Conservation (phyloP, 2,888 invertebrate genomes). For the Drosophila subquinaria region DNA sequence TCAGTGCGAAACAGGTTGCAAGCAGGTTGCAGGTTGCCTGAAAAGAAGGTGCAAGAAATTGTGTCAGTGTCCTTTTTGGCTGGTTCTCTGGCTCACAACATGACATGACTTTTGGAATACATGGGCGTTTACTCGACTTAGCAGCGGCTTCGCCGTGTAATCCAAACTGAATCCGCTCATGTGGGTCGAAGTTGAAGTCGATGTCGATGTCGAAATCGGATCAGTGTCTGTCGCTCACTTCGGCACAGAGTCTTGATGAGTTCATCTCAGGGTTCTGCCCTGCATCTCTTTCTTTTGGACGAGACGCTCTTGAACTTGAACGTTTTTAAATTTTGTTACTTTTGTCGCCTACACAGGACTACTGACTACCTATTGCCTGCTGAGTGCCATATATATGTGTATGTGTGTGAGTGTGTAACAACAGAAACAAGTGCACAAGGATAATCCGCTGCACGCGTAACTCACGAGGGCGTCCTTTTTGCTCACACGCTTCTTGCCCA, state of each 20-base stretch:
- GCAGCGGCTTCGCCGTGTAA: constrained; percentile 82
- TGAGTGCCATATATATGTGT: constrained; percentile 22
- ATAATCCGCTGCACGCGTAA: constrained; percentile 77
- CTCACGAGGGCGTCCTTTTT: constrained; percentile 43
- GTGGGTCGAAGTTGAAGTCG: constrained; percentile 23
- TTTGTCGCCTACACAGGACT: constrained; percentile 46
- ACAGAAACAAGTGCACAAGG: constrained; percentile 69
- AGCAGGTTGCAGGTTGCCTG: constrained; percentile 29
- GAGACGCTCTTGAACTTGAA: constrained; percentile 63
- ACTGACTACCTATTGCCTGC: constrained; percentile 17
- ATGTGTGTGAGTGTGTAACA: constrained; percentile 11
- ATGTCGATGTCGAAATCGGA: constrained; percentile 50
- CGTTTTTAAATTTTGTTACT: constrained; percentile 66
- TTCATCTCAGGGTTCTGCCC: constrained; percentile 59
- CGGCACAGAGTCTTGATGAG: constrained; percentile 59
- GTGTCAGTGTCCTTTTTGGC: constrained; percentile 63
- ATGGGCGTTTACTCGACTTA: constrained; percentile 85
- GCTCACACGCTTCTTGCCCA: constrained; percentile 50
- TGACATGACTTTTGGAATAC: constrained; percentile 82
- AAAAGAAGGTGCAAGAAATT: constrained; percentile 71
- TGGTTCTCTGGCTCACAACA: constrained; percentile 68
- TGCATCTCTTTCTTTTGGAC: constrained; percentile 14
- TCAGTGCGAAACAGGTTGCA: constrained; percentile 52
- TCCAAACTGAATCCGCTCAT: constrained; percentile 83
- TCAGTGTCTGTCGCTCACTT: constrained; percentile 58